Evolutionary conservation across 92 coral and sea anemone species (phyloP).

Genomic region (Bergia puertoricense): DNA sequence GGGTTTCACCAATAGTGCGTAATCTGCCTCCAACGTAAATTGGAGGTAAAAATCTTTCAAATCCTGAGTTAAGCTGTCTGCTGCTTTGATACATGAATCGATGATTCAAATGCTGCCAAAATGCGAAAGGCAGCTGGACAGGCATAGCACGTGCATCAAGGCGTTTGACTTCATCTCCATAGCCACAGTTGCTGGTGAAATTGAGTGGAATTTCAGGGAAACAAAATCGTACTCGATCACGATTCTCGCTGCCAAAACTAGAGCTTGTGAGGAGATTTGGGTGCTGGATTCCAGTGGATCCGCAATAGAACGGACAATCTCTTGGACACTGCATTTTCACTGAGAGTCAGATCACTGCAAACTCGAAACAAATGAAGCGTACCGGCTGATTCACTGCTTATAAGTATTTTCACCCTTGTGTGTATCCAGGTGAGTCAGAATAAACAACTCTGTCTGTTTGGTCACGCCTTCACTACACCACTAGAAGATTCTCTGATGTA

Average conservation of each 20-base stretch:
- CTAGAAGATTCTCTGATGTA: slow-evolving; percentile 42
- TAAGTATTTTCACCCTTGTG: slow-evolving; percentile 3
- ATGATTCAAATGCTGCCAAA: slow-evolving; percentile 33
- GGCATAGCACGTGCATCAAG: slow-evolving; percentile 18
- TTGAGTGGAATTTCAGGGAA: slow-evolving; percentile 21
- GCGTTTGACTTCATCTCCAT: slow-evolving; percentile 15
- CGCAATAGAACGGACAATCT: slow-evolving; percentile 35
- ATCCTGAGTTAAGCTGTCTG: slow-evolving; percentile 13
- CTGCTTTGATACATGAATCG: slow-evolving; percentile 3
- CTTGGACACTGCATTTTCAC: slow-evolving; percentile 41
- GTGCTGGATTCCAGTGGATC: background rate
- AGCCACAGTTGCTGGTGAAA: slow-evolving; percentile 8
- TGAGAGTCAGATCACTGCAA: background rate
- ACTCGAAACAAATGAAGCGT: slow-evolving; percentile 15
- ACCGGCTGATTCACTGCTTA: background rate
- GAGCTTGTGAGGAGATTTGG: slow-evolving; percentile 17
- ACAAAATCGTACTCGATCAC: background rate
- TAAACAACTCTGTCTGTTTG: slow-evolving; percentile 39
- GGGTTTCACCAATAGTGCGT: background rate
- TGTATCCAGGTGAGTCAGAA: slow-evolving; percentile 31
- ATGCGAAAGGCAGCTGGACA: slow-evolving; percentile 9
- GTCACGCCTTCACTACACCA: slow-evolving; percentile 49
- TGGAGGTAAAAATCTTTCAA: slow-evolving; percentile 31
- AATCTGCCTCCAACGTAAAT: slow-evolving; percentile 20
- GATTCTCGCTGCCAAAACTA: background rate